Percentiles rank a stretch among this genome's conserved stretches.
phyloP scores from a whole-genome alignment of 1,140 invertebrate species.

The Hylaeus volcanicus region DNA sequence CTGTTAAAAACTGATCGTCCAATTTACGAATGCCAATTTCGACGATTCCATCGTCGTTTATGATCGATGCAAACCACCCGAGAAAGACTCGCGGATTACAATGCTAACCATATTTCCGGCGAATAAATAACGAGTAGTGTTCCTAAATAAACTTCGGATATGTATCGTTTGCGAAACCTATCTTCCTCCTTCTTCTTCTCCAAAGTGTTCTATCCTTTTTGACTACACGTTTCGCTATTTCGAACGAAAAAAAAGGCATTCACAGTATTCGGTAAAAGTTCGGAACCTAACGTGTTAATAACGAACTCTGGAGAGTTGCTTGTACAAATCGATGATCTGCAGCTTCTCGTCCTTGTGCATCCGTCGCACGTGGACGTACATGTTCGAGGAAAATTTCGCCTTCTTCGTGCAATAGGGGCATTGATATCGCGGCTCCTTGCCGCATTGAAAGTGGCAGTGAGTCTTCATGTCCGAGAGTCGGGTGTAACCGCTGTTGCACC shows the following conservation, averaged over 20 bases:
- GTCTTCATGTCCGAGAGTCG: conserved; percentile 69
- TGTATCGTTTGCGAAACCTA: not conserved
- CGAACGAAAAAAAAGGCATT: too few relatives aligned
- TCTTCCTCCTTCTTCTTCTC: not conserved
- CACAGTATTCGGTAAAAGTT: too few relatives aligned
- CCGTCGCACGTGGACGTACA: conserved; percentile 75
- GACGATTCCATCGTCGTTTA: too few relatives aligned
- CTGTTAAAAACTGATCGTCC: too few relatives aligned
- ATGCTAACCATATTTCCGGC: not conserved
- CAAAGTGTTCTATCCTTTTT: too few relatives aligned
- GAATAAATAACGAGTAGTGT: not conserved
- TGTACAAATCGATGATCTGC: conserved; percentile 68
- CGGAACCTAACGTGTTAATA: conserved; percentile 19
- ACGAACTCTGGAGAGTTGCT: conserved; percentile 55
- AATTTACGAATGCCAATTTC: too few relatives aligned
- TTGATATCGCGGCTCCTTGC: conserved; percentile 89
- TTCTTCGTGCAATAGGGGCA: conserved; percentile 86
- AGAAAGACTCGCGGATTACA: not conserved
- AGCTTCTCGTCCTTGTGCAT: conserved; percentile 68
- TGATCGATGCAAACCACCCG: too few relatives aligned
- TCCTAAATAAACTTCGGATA: conserved; percentile 3
- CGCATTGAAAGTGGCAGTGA: conserved; percentile 81
- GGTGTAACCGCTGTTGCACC: conserved; percentile 81
- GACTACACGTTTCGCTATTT: too few relatives aligned
- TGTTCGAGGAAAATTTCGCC: conserved; percentile 77